phyloP scores from a whole-genome alignment of 2,113 vertebrate species.

The Notarius lentiginosus region DNA sequence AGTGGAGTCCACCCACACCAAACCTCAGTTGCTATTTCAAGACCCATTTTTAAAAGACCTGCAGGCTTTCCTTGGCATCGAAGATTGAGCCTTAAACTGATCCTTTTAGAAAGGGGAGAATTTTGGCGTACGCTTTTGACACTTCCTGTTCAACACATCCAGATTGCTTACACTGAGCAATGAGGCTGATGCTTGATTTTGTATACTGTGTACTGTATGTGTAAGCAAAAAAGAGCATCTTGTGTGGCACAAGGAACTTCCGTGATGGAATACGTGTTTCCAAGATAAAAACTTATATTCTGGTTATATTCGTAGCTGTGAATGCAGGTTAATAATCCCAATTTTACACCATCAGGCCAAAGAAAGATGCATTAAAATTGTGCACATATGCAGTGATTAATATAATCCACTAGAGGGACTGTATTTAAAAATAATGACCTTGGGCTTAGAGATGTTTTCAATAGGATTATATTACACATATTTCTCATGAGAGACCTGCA shows the following conservation, averaged over 20 bases:
- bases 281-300: conserved; percentile 47
- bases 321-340: background rate
- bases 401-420: conserved; percentile 46
- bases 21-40: conserved; percentile 67
- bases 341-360: conserved; percentile 43
- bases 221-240: conserved; percentile 22
- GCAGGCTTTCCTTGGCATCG: conserved; percentile 70
- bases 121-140: conserved; percentile 56
- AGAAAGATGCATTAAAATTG: conserved; percentile 35
- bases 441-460: conserved; percentile 16
- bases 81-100: conserved; percentile 50
- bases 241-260: conserved; percentile 48
- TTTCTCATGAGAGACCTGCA: conserved; percentile 36
- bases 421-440: conserved; percentile 28
- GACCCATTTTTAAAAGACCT: conserved; percentile 63
- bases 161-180: conserved; percentile 47
- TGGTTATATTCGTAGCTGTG: conserved; percentile 44
- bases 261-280: background rate
- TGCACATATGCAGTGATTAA: conserved; percentile 48
- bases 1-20: conserved; percentile 58
- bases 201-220: conserved; percentile 11
- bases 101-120: conserved; percentile 56
- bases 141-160: conserved; percentile 54
- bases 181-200: conserved; percentile 22
- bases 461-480: conserved; percentile 45